Evolutionary conservation across 2,797 vertebrate genomes (phyloP).

Genomic region (Amblyraja radiata): DNA sequence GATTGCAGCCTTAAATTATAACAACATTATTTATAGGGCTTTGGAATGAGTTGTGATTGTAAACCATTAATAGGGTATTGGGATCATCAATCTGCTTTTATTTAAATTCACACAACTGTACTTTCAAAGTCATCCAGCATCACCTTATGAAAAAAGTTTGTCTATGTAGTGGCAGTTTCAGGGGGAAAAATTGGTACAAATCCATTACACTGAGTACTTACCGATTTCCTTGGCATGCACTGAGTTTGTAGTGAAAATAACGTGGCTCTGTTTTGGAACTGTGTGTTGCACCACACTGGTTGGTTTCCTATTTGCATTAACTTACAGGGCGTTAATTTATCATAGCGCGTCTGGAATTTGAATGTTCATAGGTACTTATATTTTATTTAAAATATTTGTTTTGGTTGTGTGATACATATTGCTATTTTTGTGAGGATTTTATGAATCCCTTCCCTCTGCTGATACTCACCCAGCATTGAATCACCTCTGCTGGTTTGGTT

Average conservation of each 20-base stretch:
- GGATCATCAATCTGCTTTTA: background rate
- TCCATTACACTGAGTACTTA: background rate
- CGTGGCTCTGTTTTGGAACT: background rate
- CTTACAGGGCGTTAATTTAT: no score
- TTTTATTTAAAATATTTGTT: no score
- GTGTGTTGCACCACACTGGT: no score
- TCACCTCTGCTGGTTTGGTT: no score
- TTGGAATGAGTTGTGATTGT: constrained; percentile 13
- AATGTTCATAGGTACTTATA: no score
- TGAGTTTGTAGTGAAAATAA: background rate
- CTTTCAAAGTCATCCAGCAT: constrained; percentile 17
- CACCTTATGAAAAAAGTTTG: background rate
- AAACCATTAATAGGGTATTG: constrained; percentile 14
- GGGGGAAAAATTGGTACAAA: background rate
- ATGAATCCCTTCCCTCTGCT: no score
- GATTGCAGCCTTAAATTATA: background rate
- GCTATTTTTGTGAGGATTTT: no score
- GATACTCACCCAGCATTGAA: no score
- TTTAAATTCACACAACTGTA: constrained; percentile 11
- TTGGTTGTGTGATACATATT: no score
- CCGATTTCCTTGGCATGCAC: background rate
- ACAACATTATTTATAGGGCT: background rate
- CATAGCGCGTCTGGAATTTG: no score
- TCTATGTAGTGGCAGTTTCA: background rate
- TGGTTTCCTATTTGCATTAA: no score